Conservation (phyloP, 2,888 invertebrate genomes). For the Laothoe populi region DNA sequence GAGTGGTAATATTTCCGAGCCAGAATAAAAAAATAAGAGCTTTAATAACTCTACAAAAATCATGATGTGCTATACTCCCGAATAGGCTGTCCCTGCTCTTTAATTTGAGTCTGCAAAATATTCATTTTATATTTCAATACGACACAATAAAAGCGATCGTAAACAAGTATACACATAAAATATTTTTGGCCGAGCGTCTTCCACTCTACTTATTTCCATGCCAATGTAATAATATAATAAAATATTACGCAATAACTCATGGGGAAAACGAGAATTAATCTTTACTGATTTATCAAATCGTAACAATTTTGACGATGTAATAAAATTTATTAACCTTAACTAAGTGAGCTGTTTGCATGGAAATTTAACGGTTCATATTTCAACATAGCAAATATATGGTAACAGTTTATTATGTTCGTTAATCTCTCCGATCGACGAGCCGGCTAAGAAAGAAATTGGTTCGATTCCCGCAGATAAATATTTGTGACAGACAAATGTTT, state of each 20-base stretch:
- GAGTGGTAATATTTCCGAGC: too few species aligned
- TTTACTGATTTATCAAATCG: slow-evolving; percentile 20
- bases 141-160: too few species aligned
- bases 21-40: too few species aligned
- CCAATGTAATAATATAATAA: slow-evolving; percentile 13
- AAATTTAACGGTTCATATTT: slow-evolving; percentile 3
- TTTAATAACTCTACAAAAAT: too few species aligned
- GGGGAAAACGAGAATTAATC: slow-evolving; percentile 3
- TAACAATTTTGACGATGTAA: slow-evolving; percentile 14
- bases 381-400: not conserved
- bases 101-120: too few species aligned
- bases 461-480: not conserved
- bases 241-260: slow-evolving; percentile 9
- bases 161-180: slow-evolving; percentile 7
- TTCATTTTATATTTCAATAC: too few species aligned
- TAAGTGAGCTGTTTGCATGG: not conserved
- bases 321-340: slow-evolving; percentile 3
- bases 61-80: too few species aligned
- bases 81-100: too few species aligned
- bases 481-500: too few species aligned
- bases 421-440: too few species aligned
- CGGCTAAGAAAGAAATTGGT: too few species aligned
- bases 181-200: not conserved
- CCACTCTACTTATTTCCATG: slow-evolving; percentile 14
- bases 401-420: not conserved